Percentiles rank a stretch among this genome's conserved stretches.
Conservation (phyloP, 2,113 vertebrate genomes). For the Verasper variegatus region DNA sequence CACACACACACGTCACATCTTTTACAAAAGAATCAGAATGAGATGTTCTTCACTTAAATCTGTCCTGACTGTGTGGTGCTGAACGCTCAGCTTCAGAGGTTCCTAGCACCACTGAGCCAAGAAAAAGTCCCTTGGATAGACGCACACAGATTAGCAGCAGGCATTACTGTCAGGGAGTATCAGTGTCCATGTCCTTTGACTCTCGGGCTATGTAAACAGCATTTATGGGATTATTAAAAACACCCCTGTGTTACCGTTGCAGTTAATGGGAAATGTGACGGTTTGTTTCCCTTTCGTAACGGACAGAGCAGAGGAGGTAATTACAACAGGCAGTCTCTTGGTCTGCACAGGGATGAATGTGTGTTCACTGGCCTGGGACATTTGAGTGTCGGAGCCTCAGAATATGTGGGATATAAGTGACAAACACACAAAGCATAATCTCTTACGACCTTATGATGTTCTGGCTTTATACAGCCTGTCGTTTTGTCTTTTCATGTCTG, state of each 20-base stretch:
- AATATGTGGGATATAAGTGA: conserved; percentile 14
- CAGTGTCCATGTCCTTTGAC: conserved; percentile 50
- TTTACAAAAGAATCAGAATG: conserved; percentile 19
- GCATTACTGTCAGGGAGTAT: conserved; percentile 70
- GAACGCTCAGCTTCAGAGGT: conserved; percentile 38
- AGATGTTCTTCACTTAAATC: conserved; percentile 17
- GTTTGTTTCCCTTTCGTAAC: conserved; percentile 66
- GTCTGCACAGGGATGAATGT: conserved; percentile 18
- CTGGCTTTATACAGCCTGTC: background rate
- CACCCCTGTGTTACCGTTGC: conserved; percentile 40
- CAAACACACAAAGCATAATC: conserved; percentile 1
- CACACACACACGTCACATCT: background rate
- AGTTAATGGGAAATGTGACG: conserved; percentile 56
- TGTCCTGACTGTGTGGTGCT: conserved; percentile 42
- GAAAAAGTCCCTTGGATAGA: conserved; percentile 51
- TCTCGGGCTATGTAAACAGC: conserved; percentile 54
- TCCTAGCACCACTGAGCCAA: conserved; percentile 33
- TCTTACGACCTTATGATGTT: background rate
- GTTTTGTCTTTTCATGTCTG: background rate
- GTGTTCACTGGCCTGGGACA: conserved; percentile 33
- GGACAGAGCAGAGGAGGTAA: conserved; percentile 45
- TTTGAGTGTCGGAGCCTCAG: conserved; percentile 19
- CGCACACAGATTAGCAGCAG: conserved; percentile 42
- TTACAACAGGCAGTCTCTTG: conserved; percentile 38
- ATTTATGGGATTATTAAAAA: conserved; percentile 56